Conservation (phyloP, 1,140 invertebrate genomes). For the Epicauta chinensis region DNA sequence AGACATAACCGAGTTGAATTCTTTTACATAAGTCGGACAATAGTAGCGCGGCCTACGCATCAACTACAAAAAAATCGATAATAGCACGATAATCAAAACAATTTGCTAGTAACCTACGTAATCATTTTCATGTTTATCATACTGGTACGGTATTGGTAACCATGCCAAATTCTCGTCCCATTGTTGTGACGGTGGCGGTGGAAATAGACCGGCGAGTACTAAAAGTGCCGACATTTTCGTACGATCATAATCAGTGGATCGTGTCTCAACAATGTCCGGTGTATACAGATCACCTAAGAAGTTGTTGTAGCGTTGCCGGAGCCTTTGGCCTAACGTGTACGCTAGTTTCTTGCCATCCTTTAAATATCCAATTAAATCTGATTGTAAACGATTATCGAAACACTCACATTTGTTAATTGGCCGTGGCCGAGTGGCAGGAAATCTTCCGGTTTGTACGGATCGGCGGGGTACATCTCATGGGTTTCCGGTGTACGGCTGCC, state of each 20-base stretch:
- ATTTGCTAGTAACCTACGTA: constrained; percentile 40
- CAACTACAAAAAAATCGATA: constrained; percentile 17
- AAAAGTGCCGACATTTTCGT: constrained; percentile 55
- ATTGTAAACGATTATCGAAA: neutral
- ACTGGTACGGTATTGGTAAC: constrained; percentile 52
- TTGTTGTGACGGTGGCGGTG: constrained; percentile 42
- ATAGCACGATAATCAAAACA: neutral
- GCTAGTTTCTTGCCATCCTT: constrained; percentile 45
- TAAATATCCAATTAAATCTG: neutral
- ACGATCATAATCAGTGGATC: constrained; percentile 46
- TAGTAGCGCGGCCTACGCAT: constrained; percentile 32
- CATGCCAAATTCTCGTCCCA: constrained; percentile 42
- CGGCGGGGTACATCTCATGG: constrained; percentile 31
- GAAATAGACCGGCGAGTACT: constrained; percentile 49
- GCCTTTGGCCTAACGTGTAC: constrained; percentile 55
- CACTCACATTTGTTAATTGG: constrained; percentile 33
- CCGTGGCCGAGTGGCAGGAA: constrained; percentile 34
- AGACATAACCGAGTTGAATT: constrained; percentile 26
- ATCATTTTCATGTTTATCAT: constrained; percentile 42
- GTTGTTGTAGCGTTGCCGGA: constrained; percentile 53
- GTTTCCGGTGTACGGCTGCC: constrained; percentile 34
- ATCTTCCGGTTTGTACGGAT: constrained; percentile 28
- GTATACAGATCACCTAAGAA: constrained; percentile 56
- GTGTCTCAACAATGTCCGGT: constrained; percentile 40
- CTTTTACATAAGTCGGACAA: constrained; percentile 33